These are phyloP conservation scores for Camponotus fellah DNA, from an alignment of 2,888 invertebrate species.

Conservation along the genomic window DNA sequence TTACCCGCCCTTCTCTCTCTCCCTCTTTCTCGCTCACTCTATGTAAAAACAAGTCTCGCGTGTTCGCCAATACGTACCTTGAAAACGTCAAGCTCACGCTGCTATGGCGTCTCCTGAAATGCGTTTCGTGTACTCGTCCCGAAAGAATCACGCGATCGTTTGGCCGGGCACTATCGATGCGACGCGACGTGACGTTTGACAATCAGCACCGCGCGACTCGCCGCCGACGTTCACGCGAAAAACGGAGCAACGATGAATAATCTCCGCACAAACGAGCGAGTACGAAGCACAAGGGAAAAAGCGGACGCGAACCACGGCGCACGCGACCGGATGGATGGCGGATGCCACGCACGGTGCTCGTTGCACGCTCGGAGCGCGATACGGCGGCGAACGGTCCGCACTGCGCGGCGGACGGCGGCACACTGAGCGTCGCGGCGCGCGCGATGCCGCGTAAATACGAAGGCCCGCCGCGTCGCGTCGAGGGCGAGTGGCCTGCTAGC, in stretches of 20 bases:
- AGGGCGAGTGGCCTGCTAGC: not conserved
- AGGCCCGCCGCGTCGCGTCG: not conserved
- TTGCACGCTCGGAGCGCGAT: slow-evolving; percentile 28
- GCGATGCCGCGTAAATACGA: slow-evolving; percentile 46
- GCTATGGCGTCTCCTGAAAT: slow-evolving; percentile 63
- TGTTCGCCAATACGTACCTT: slow-evolving; percentile 58
- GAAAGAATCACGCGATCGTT: slow-evolving; percentile 3
- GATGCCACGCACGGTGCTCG: slow-evolving; percentile 15
- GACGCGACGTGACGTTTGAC: not conserved
- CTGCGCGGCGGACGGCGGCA: slow-evolving; percentile 16
- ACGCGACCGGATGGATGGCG: not conserved
- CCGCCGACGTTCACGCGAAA: not conserved
- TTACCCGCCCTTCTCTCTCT: not conserved
- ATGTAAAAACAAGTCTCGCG: not conserved
- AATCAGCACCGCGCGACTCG: not conserved
- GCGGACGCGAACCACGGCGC: slow-evolving; percentile 22
- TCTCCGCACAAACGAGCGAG: not conserved
- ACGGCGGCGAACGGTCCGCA: not conserved
- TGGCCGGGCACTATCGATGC: not conserved
- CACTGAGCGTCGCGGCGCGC: slow-evolving; percentile 37
- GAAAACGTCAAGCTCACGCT: slow-evolving; percentile 65
- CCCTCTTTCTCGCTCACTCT: not conserved
- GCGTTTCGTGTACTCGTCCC: slow-evolving; percentile 47
- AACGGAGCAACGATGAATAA: not conserved
- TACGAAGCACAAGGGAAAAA: not conserved